Evolutionary conservation across 2,888 invertebrate species (phyloP).

Genomic region (Acrocyrtus sp.): DNA sequence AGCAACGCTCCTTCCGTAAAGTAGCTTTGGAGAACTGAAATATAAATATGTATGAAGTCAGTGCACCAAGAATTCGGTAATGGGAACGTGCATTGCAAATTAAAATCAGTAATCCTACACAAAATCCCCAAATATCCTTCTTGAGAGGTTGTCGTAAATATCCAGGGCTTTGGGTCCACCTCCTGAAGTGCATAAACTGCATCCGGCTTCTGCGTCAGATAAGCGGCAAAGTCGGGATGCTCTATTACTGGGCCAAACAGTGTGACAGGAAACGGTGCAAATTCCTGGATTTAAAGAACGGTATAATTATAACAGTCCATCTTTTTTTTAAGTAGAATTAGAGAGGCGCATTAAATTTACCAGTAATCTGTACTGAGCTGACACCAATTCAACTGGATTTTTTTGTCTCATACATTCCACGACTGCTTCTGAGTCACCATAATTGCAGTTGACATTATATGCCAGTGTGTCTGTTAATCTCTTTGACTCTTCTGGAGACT

Average conservation of each 20-base stretch:
- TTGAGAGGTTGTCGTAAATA: slow-evolving; percentile 39
- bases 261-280: slow-evolving; percentile 47
- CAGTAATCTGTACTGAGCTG: slow-evolving; percentile 38
- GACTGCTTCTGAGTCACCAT: slow-evolving; percentile 3
- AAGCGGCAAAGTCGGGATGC: slow-evolving; percentile 19
- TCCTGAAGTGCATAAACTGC: slow-evolving; percentile 30
- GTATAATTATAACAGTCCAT: not conserved
- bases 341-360: no score
- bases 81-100: not conserved
- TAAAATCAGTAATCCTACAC: slow-evolving; percentile 23
- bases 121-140: slow-evolving; percentile 51
- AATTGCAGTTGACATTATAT: slow-evolving; percentile 28
- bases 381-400: slow-evolving; percentile 42
- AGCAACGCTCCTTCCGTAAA: slow-evolving; percentile 24
- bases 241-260: slow-evolving; percentile 53
- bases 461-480: slow-evolving; percentile 38
- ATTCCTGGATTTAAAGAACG: slow-evolving; percentile 21
- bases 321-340: not conserved
- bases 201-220: slow-evolving; percentile 42
- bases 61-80: no score
- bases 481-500: slow-evolving; percentile 31
- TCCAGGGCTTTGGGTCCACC: slow-evolving; percentile 43
- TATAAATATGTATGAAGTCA: slow-evolving; percentile 5
- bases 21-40: slow-evolving; percentile 34
- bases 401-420: slow-evolving; percentile 42